phyloP scores from a whole-genome alignment of 2,888 invertebrate genomes.

The Chaetogeoica ovagalla region DNA sequence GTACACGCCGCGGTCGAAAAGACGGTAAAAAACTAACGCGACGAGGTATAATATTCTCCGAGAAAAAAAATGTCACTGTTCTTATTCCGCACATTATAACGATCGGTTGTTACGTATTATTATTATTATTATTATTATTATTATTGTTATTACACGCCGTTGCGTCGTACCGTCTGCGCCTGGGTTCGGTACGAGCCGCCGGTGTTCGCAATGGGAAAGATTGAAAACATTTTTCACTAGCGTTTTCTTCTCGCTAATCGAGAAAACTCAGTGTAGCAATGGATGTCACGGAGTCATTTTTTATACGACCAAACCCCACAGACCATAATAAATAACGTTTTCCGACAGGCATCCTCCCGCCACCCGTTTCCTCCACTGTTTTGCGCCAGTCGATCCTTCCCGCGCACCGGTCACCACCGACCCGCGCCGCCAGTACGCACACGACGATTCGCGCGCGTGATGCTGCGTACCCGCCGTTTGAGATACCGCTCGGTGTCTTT shows the following conservation, averaged over 20 bases:
- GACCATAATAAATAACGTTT: conserved; percentile 51
- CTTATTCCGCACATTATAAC: conserved; percentile 26
- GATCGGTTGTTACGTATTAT: no score
- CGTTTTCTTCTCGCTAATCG: conserved; percentile 46
- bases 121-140: neutral
- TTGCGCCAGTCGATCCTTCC: no score
- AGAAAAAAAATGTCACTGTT: neutral
- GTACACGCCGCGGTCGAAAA: no score
- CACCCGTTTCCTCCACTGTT: neutral
- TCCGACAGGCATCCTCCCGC: conserved; percentile 32
- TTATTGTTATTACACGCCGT: conserved; percentile 6
- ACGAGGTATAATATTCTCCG: no score
- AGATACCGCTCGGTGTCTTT: conserved; percentile 12
- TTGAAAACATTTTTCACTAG: conserved; percentile 52
- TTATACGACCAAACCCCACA: conserved; percentile 34
- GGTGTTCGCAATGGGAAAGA: conserved; percentile 17
- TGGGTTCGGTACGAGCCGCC: no score
- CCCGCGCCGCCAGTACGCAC: no score
- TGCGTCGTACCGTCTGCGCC: neutral
- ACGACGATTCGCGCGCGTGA: no score
- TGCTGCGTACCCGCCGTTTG: neutral
- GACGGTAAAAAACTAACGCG: no score
- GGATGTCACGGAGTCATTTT: conserved; percentile 53
- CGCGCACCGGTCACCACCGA: neutral
- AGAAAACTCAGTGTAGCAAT: conserved; percentile 48